Evolutionary conservation across 37 sponge, comb jelly and placozoan species (phyloP), one percentile per base, ranked within the genome.

Genomic region (Theonella swinhoei): DNA sequence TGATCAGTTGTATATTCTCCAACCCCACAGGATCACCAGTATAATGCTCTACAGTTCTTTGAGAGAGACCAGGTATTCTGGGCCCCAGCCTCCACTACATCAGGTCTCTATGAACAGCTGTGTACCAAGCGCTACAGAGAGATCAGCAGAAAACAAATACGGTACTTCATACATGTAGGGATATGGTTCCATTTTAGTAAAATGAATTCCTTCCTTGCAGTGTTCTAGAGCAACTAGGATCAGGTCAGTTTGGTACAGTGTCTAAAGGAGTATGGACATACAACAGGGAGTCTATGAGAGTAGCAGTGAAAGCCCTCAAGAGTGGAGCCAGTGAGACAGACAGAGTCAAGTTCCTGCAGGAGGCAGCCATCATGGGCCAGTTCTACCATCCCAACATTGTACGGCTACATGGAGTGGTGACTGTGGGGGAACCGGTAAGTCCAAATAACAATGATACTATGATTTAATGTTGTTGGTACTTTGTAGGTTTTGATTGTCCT

Each of bases 351-450:
- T 85, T 92, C 68, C 89, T 92, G 14, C 85, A 88, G 72, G 93
- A 92, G 67, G 89, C 93, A 23, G 85, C 89, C 82, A 85, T 88
- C 63, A 88, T 85, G 86, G 93, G 89, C 28, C 93, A 92, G 86
- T 92, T 92, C 77, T 32, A 43, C 24, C 93, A 92, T 76, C 86
- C 82, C 7, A 84, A 92, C 41, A 70, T 92, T n/a, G 74, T 92
- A 41, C 79, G 66, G 20, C 64, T 92, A 9, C 70, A 81, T 70
- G 93, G 93, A 76, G 89, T 92, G 22, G 93, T 92, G 8, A 91
- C 92, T 39, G 22, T 87, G 42, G 88, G 85, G 64, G 64, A 91
- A 1, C 92, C 92, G 26, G 88, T 83, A 20, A 1, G 4, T 2
- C 62, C n/a, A n/a, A n/a, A n/a, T n/a, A 33, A n/a, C n/a, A n/a